phyloP scores from a whole-genome alignment of 2,888 invertebrate species.

The Drosophila acutilabella region DNA sequence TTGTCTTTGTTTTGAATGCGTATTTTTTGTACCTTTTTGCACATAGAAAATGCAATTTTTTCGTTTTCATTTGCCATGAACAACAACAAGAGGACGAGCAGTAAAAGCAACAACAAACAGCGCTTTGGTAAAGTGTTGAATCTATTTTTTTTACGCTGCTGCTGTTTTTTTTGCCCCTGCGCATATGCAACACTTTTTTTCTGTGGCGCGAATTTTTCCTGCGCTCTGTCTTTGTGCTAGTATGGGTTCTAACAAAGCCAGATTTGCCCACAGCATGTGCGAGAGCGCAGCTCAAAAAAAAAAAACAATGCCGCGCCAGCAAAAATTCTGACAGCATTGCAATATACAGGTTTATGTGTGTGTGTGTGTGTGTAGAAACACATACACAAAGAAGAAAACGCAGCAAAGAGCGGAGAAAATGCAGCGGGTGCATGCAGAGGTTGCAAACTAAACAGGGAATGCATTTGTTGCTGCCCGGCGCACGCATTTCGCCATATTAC shows the following conservation, averaged over 20 bases:
- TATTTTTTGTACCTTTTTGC: conserved; percentile 41
- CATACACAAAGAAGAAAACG: conserved; percentile 26
- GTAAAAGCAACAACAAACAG: conserved; percentile 17
- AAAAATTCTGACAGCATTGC: conserved; percentile 39
- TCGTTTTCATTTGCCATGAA: conserved; percentile 70
- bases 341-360: background rate
- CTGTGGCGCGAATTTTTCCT: conserved; percentile 12
- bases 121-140: conserved; percentile 52
- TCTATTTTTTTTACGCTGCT: conserved; percentile 4
- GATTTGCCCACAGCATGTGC: conserved; percentile 19
- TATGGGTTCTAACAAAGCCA: conserved; percentile 15
- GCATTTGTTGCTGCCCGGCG: conserved; percentile 54
- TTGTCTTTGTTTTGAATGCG: conserved; percentile 66
- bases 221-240: conserved; percentile 3
- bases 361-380: background rate
- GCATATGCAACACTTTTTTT: conserved; percentile 62
- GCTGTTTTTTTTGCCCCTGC: conserved; percentile 56
- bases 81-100: conserved; percentile 31
- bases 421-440: conserved; percentile 1
- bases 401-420: conserved; percentile 70
- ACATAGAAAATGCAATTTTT: conserved; percentile 71
- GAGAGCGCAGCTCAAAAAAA: conserved; percentile 26
- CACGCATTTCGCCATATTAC: conserved; percentile 70
- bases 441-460: conserved; percentile 49
- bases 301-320: conserved; percentile 24